Conservation (phyloP, 1,140 invertebrate species). For the Hestina assimilis region DNA sequence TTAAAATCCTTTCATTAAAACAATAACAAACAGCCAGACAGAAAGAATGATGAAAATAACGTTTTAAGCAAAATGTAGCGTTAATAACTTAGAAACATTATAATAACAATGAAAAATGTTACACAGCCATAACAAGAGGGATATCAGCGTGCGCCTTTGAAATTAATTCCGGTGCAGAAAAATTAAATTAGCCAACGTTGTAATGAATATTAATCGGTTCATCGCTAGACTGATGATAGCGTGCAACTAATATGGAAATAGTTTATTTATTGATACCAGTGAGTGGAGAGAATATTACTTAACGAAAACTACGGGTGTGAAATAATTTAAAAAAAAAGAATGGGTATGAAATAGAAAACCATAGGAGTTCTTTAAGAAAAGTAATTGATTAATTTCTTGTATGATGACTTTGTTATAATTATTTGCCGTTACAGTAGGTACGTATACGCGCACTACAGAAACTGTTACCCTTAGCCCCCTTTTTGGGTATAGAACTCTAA, state of each 20-base stretch:
- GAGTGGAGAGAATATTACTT: too few species aligned
- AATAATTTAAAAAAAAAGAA: too few species aligned
- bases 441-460: too few species aligned
- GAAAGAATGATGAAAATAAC: neutral
- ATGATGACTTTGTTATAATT: too few species aligned
- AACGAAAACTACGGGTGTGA: too few species aligned
- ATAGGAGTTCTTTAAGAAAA: too few species aligned
- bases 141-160: slow-evolving; percentile 10
- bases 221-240: neutral
- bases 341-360: too few species aligned
- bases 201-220: slow-evolving; percentile 29
- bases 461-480: too few species aligned
- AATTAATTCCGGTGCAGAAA: slow-evolving; percentile 22
- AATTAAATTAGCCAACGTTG: slow-evolving; percentile 21
- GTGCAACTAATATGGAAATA: slow-evolving; percentile 13
- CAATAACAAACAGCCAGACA: neutral
- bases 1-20: neutral
- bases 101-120: slow-evolving; percentile 2
- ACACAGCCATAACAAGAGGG: slow-evolving; percentile 3
- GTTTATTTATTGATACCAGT: slow-evolving; percentile 7
- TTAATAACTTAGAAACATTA: neutral
- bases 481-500: too few species aligned
- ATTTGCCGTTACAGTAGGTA: too few species aligned
- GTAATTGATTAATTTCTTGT: too few species aligned
- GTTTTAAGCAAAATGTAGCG: neutral